Base-by-base conservation (phyloP, 2,888 invertebrate species). In the Dryococelus australis region DNA sequence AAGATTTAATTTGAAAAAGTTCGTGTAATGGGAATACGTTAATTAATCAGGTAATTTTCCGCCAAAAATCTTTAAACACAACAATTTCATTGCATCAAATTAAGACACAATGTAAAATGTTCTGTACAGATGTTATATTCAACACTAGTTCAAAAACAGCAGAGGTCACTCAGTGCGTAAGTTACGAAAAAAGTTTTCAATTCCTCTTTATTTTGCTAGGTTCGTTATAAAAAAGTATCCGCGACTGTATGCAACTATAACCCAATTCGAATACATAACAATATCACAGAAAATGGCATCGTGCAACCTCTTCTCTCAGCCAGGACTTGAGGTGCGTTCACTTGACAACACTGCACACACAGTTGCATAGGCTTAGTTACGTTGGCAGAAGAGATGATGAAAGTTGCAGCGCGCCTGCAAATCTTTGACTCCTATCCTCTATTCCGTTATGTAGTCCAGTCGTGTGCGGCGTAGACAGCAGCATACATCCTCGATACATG, bases 21-120 rank as follows among this genome's bases (percentile, higher is more conserved):
- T 65, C n/a, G n/a, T 65, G 65, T 65, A 65, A 3, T 65, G 13
- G 65, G n/a, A 65, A 8, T 65, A 8, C n/a, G 6, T n/a, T n/a
- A 16, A 65, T 65, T 65, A 65, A 65, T 1, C 24, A 65, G 24
- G n/a, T 16, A 65, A 65, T 65, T 65, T 65, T 65, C 65, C 16
- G 65, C 65, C 65, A 65, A 65, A 65, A 83, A 83, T 35, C 83
- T 43, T 24, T 16, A 35, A 43, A 83, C 28, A 43, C 43, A 35
- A 83, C 83, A 83, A 83, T 35, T 12, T 3, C 35, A 28, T 83
- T 35, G 83, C 28, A 83, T 83, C 83, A 24, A 16, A 35, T 83
- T 83, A 83, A 83, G 83, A 83, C 83, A 83, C 83, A 83, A 83
- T 28, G 35, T 83, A 83, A 83, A 83, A 83, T 35, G 83, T 27